Evolutionary conservation across 2,797 vertebrate genomes (phyloP).

Genomic region (Ateles fusciceps): DNA sequence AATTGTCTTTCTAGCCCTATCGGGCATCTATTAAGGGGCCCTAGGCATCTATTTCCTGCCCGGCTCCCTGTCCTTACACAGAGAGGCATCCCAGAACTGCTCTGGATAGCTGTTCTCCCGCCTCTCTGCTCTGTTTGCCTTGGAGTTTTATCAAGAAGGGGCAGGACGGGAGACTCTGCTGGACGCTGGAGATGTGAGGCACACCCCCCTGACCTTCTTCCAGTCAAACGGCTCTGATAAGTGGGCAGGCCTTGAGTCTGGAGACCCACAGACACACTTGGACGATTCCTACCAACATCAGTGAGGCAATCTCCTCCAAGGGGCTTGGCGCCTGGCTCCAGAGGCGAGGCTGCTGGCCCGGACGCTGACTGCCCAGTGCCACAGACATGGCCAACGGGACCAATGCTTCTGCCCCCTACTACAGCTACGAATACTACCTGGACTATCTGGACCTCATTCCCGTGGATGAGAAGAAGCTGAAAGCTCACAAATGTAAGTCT

Average conservation of each 20-base stretch:
- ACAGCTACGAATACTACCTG: constrained; percentile 91
- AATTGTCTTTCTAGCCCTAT: not conserved
- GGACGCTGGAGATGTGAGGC: not conserved
- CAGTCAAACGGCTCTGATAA: not conserved
- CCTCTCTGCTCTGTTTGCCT: not conserved
- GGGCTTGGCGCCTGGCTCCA: not conserved
- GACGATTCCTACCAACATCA: constrained; percentile 47
- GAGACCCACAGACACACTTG: constrained; percentile 27
- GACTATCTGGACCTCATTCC: constrained; percentile 91
- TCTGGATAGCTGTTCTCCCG: fast-evolving
- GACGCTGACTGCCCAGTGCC: not conserved
- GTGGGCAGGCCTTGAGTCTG: constrained; percentile 72
- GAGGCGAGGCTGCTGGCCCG: constrained; percentile 2
- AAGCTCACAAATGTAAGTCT: constrained; percentile 93
- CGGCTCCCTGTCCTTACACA: not conserved
- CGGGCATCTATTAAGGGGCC: not conserved
- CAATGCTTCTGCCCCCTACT: constrained; percentile 77
- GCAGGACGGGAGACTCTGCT: not conserved
- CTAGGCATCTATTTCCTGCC: fast-evolving
- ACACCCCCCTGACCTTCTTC: not conserved
- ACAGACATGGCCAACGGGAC: constrained; percentile 83
- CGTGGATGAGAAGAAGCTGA: constrained; percentile 91
- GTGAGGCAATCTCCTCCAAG: constrained; percentile 56
- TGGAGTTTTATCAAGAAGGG: not conserved
- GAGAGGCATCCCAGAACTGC: not conserved